A percentile compares a stretch with the other conserved stretches of the same genome.
phyloP scores from a whole-genome alignment of 35 echinoderm and acorn worm genomes.

The Lytechinus pictus region DNA sequence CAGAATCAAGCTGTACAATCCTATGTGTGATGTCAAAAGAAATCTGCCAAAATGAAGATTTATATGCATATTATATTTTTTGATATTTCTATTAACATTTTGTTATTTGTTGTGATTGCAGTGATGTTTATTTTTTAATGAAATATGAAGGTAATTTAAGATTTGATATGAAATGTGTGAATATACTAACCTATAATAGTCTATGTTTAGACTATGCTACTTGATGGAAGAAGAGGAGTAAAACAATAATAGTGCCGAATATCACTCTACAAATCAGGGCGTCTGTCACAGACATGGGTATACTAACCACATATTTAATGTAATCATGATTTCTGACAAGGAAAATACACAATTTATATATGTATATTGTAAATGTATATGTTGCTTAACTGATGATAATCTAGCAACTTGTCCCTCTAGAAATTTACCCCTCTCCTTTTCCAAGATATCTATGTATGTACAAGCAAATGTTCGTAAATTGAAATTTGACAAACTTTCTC shows the following conservation, averaged over 20 bases:
- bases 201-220: background rate
- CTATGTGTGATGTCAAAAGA: background rate
- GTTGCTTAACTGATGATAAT: too few relatives aligned
- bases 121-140: background rate
- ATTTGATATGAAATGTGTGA: background rate
- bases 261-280: background rate
- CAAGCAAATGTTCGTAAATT: too few relatives aligned
- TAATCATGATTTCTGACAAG: background rate
- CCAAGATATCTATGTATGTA: too few relatives aligned
- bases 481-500: too few relatives aligned
- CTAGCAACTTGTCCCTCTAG: too few relatives aligned
- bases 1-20: background rate
- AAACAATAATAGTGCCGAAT: background rate
- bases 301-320: background rate
- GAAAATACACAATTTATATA: background rate
- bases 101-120: background rate
- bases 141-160: background rate
- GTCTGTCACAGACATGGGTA: conserved; percentile 8
- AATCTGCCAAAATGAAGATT: background rate
- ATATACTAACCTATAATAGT: background rate
- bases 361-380: too few relatives aligned
- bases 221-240: background rate
- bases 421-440: too few relatives aligned
- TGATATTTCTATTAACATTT: background rate
- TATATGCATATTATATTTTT: background rate